A percentile compares a stretch with the other conserved stretches of the same genome.
phyloP scores from a whole-genome alignment of 2,113 vertebrate species.

The Sinocyclocheilus grahami region DNA sequence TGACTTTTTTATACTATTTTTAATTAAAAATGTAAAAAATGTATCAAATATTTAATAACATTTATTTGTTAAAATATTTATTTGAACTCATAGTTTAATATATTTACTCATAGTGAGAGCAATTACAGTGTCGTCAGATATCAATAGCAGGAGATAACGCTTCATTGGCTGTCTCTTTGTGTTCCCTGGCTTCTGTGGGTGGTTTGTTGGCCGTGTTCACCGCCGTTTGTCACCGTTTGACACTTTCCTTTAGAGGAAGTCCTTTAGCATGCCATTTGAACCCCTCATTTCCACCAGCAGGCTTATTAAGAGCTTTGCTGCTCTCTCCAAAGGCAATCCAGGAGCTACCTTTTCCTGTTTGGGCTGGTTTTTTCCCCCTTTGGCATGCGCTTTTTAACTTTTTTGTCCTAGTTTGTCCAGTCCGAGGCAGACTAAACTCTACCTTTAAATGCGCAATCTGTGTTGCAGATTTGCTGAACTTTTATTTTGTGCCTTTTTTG shows the following conservation, averaged over 20 bases:
- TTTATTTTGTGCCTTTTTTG: neutral
- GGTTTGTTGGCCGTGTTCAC: neutral
- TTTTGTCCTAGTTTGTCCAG: neutral
- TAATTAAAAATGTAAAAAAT: too few relatives aligned
- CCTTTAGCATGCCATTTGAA: constrained; percentile 48
- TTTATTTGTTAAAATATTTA: neutral
- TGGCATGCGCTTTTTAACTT: neutral
- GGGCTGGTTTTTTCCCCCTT: neutral
- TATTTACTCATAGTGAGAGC: neutral
- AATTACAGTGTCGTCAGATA: constrained; percentile 5
- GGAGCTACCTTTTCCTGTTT: constrained; percentile 45
- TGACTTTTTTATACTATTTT: neutral
- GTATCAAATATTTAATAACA: neutral
- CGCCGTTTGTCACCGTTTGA: constrained; percentile 32
- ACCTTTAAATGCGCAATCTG: neutral
- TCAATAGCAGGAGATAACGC: constrained; percentile 5
- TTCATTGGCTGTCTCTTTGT: constrained; percentile 7
- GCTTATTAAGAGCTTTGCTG: constrained; percentile 30
- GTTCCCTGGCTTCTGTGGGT: constrained; percentile 17
- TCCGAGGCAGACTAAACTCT: neutral
- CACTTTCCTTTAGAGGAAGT: constrained; percentile 45
- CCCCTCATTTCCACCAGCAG: constrained; percentile 39
- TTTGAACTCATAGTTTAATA: too few relatives aligned
- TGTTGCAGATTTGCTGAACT: neutral
- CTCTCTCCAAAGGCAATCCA: constrained; percentile 26